Percentiles rank a stretch among this genome's conserved stretches.
Conservation (phyloP, 2,888 invertebrate species). For the Bellardia pandia region DNA sequence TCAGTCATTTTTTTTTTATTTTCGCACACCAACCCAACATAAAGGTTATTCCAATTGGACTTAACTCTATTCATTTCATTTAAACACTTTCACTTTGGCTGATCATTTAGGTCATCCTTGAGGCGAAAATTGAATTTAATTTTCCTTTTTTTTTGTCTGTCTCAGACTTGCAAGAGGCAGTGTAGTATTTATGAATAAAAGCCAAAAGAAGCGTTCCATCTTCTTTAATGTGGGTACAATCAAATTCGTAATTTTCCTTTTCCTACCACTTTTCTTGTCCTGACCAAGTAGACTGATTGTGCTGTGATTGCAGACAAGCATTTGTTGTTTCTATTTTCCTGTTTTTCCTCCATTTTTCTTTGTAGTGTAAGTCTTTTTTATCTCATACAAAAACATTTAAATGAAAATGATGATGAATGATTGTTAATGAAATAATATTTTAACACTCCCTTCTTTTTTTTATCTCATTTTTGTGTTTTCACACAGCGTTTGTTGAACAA, state of each 20-base stretch:
- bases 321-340: neutral
- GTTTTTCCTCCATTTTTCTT: neutral
- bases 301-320: conserved; percentile 35
- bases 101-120: conserved; percentile 63
- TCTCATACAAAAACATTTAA: conserved; percentile 49
- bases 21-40: neutral
- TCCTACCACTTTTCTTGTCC: neutral
- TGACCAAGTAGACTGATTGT: conserved; percentile 59
- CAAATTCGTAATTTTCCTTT: conserved; percentile 41
- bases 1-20: neutral
- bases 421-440: conserved; percentile 61
- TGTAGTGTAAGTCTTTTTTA: conserved; percentile 23
- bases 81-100: conserved; percentile 54
- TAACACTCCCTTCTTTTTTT: conserved; percentile 55
- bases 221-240: conserved; percentile 16
- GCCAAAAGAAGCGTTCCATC: neutral
- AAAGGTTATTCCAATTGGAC: neutral
- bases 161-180: neutral
- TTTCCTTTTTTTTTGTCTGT: neutral
- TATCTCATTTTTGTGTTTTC: conserved; percentile 7
- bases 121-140: conserved; percentile 57
- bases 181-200: neutral
- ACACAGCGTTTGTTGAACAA: conserved; percentile 43
- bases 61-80: conserved; percentile 21
- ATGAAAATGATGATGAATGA: conserved; percentile 67